Percentiles rank a stretch among this genome's conserved stretches.
These are phyloP conservation scores for Bradysia coprophila DNA, from an alignment of 1,140 invertebrate genomes.

Conservation along the genomic window DNA sequence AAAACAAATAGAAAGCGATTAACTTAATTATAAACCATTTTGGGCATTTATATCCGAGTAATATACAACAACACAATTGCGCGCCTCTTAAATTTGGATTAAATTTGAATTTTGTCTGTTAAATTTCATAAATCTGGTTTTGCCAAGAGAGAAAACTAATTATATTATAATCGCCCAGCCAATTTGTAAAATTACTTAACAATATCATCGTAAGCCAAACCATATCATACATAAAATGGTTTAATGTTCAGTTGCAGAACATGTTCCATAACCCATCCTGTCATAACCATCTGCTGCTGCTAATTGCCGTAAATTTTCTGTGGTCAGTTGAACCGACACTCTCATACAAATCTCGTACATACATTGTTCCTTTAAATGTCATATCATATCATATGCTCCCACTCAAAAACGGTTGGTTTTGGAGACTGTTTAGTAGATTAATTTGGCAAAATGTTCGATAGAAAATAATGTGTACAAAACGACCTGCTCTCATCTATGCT, in stretches of 20 bases:
- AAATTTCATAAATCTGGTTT: background rate
- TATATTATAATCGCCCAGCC: background rate
- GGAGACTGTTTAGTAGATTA: too few relatives aligned
- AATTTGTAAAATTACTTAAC: background rate
- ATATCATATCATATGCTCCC: too few relatives aligned
- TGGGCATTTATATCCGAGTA: background rate
- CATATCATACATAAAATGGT: background rate
- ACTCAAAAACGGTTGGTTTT: too few relatives aligned
- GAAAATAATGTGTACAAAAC: too few relatives aligned
- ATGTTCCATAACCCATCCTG: background rate
- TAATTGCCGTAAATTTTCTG: background rate
- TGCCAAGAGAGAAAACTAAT: background rate
- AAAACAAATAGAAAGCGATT: background rate
- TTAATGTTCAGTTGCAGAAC: too few relatives aligned
- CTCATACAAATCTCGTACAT: background rate
- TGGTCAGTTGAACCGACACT: background rate
- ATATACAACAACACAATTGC: background rate
- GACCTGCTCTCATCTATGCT: too few relatives aligned
- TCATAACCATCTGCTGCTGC: background rate
- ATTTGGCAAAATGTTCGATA: too few relatives aligned
- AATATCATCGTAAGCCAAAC: background rate
- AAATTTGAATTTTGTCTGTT: too few relatives aligned
- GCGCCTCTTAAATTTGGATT: too few relatives aligned
- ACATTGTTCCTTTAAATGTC: too few relatives aligned
- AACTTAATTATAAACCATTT: background rate